Conservation (phyloP, 2,113 vertebrate genomes). For the Pardalotus punctatus region DNA sequence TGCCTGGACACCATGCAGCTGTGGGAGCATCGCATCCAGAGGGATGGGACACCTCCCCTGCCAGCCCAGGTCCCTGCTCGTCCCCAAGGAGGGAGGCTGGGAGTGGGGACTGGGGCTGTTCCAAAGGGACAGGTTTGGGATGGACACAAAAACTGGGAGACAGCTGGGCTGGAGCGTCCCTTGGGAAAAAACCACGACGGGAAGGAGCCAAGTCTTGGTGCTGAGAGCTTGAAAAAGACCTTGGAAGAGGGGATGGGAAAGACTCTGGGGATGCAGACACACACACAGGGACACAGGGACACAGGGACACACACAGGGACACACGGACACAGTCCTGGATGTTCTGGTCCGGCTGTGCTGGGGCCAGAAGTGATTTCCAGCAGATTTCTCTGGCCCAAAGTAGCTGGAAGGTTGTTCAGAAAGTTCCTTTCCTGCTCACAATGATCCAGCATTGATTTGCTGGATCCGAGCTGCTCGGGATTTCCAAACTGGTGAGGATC, state of each 20-base stretch:
- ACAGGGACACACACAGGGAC: neutral
- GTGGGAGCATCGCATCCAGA: neutral
- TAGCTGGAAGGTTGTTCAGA: neutral
- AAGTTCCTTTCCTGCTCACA: neutral
- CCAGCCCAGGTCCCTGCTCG: neutral
- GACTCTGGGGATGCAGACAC: neutral
- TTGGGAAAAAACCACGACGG: neutral
- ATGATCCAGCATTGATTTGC: neutral
- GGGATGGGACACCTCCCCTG: too few relatives aligned
- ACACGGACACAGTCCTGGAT: accelerated
- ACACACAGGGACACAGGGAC: neutral
- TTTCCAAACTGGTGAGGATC: neutral
- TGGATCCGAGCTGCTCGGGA: neutral
- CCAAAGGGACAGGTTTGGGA: neutral
- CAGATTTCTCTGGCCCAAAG: neutral
- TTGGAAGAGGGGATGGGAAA: neutral
- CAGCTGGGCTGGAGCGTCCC: neutral
- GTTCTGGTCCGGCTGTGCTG: neutral
- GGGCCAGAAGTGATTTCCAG: neutral
- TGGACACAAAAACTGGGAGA: neutral
- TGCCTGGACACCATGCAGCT: neutral
- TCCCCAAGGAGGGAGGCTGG: neutral
- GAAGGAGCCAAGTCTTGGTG: neutral
- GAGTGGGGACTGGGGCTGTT: neutral
- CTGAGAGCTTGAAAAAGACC: neutral